These are phyloP conservation scores for Drosophila ananassae DNA, from an alignment of 1,140 invertebrate species.

Conservation along the genomic window DNA sequence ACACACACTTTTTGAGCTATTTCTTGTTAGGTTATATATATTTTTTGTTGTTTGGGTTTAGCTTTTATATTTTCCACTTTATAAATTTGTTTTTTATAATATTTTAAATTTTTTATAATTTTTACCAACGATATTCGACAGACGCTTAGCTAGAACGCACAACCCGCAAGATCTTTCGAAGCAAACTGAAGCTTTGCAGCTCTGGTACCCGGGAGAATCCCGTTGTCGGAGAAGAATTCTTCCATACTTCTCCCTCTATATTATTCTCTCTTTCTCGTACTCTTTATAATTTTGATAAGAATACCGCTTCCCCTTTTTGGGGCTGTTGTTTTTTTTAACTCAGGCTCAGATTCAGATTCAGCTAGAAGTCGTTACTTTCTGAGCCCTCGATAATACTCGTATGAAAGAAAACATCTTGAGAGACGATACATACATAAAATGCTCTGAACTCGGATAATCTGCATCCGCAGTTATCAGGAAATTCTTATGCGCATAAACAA, in stretches of 20 bases:
- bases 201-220: conserved; percentile 1
- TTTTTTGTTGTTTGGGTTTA: not conserved
- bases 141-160: conserved; percentile 7
- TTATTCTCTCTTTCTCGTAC: conserved; percentile 1
- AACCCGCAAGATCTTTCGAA: conserved; percentile 7
- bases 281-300: conserved; percentile 16
- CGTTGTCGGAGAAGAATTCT: not conserved
- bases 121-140: not conserved
- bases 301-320: not conserved
- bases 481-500: conserved; percentile 47
- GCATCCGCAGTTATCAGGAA: conserved; percentile 13
- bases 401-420: conserved; percentile 8
- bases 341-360: not conserved
- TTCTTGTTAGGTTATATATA: not conserved
- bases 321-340: conserved; percentile 22
- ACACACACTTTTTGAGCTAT: too few relatives aligned
- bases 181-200: conserved; percentile 30
- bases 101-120: not conserved
- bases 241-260: not conserved
- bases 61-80: not conserved
- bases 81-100: not conserved
- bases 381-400: conserved; percentile 9
- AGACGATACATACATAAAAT: not conserved
- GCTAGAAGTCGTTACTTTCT: conserved; percentile 17
- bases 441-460: conserved; percentile 18